Evolutionary conservation across 2,797 vertebrate species (phyloP).

Genomic region (Pygocentrus nattereri): DNA sequence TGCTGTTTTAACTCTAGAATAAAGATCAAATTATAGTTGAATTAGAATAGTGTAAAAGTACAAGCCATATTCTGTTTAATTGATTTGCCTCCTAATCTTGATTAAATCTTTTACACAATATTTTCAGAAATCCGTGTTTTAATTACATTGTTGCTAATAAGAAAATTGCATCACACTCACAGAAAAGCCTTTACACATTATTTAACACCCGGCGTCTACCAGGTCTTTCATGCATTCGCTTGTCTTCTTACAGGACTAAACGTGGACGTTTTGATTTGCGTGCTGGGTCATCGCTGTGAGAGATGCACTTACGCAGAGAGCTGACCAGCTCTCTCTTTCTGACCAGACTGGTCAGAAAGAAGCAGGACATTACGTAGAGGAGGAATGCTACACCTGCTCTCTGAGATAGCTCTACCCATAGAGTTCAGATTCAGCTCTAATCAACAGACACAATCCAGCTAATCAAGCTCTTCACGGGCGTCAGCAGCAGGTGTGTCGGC

Average conservation of each 20-base stretch:
- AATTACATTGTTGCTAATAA: not conserved
- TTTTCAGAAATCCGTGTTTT: no score
- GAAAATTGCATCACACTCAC: not conserved
- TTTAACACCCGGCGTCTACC: not conserved
- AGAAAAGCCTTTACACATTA: not conserved
- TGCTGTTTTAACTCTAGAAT: not conserved
- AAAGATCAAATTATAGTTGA: not conserved
- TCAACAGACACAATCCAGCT: slow-evolving; percentile 8
- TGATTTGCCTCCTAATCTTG: not conserved
- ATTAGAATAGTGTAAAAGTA: no score
- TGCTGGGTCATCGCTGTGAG: not conserved
- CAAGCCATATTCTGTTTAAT: not conserved
- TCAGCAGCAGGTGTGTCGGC: slow-evolving; percentile 9
- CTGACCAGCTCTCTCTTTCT: no score
- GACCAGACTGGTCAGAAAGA: not conserved
- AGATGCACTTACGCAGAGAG: not conserved
- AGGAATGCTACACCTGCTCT: not conserved
- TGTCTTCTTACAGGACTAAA: not conserved
- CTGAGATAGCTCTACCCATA: not conserved
- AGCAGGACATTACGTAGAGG: not conserved
- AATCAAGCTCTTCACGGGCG: slow-evolving; percentile 11
- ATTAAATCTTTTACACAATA: no score
- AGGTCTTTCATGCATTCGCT: not conserved
- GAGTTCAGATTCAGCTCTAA: not conserved
- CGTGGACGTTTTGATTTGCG: not conserved